A percentile compares a stretch with the other conserved stretches of the same genome.
Conservation (phyloP, 92 coral and sea anemone genomes). For the Parazoanthus darwini region DNA sequence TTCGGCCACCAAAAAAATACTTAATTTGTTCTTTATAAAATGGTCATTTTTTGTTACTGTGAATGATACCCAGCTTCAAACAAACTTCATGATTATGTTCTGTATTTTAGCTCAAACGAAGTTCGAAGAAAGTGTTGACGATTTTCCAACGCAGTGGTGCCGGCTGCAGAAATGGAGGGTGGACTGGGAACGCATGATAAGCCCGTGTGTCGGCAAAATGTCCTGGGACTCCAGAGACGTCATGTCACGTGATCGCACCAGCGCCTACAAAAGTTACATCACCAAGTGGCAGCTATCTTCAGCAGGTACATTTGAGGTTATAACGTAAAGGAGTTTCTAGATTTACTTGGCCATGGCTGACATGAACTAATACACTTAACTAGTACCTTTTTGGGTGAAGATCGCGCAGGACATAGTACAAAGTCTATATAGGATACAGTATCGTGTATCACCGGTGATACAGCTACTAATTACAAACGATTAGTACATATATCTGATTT, state of each 20-base stretch:
- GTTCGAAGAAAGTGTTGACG: neutral
- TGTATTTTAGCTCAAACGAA: neutral
- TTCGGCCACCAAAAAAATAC: too few species aligned
- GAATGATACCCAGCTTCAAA: neutral
- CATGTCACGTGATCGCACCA: conserved; percentile 37
- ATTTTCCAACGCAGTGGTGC: conserved; percentile 33
- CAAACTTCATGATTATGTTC: too few species aligned
- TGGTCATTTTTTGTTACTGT: too few species aligned
- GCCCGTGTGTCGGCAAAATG: conserved; percentile 31
- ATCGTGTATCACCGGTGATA: too few species aligned
- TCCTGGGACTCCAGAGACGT: conserved; percentile 37
- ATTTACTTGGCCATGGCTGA: neutral
- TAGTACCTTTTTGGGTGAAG: too few species aligned
- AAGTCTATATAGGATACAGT: too few species aligned
- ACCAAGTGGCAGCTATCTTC: conserved; percentile 28
- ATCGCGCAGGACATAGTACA: too few species aligned
- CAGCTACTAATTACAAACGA: too few species aligned
- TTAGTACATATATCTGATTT: too few species aligned
- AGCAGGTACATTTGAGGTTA: neutral
- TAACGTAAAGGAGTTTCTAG: neutral
- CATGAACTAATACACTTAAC: neutral
- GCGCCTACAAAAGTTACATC: conserved; percentile 31
- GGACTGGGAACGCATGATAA: conserved; percentile 41
- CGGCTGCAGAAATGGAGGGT: conserved; percentile 38
- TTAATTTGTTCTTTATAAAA: too few species aligned